Conservation (phyloP, 2,797 vertebrate genomes). For the Pelobates cultripes region DNA sequence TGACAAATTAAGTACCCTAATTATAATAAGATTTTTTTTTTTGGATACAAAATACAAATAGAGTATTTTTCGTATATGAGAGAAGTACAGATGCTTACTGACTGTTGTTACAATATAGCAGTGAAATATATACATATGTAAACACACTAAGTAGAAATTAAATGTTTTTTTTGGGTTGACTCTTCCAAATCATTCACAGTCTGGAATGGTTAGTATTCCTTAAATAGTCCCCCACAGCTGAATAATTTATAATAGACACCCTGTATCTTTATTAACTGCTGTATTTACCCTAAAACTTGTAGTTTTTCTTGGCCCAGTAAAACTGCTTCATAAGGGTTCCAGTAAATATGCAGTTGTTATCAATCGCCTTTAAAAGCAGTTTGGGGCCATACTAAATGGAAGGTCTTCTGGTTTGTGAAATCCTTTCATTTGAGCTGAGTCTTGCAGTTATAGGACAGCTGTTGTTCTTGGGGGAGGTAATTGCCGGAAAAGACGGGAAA, state of each 20-base stretch:
- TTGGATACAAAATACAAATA: too few species aligned
- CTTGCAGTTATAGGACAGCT: conserved; percentile 43
- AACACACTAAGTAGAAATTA: neutral
- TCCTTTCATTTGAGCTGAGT: conserved; percentile 44
- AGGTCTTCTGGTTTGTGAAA: conserved; percentile 34
- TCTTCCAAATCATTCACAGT: conserved; percentile 19
- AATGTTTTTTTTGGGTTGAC: neutral
- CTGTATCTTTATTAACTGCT: conserved; percentile 47
- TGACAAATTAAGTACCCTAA: too few species aligned
- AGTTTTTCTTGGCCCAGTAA: conserved; percentile 50
- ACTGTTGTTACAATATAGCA: too few species aligned
- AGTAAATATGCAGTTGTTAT: conserved; percentile 49
- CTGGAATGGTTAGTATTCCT: conserved; percentile 18
- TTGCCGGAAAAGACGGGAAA: conserved; percentile 41
- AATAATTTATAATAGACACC: conserved; percentile 51
- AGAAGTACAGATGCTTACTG: too few species aligned
- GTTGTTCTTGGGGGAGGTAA: conserved; percentile 42
- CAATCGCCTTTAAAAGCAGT: conserved; percentile 51
- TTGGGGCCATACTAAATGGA: conserved; percentile 46
- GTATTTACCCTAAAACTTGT: conserved; percentile 43
- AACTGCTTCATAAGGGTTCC: conserved; percentile 43
- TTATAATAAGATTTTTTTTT: too few species aligned
- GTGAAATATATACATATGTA: neutral
- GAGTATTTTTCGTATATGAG: too few species aligned
- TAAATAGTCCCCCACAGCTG: conserved; percentile 46